Base-by-base conservation (phyloP, 2,888 invertebrate species). In the Pseudococcus longispinus region DNA sequence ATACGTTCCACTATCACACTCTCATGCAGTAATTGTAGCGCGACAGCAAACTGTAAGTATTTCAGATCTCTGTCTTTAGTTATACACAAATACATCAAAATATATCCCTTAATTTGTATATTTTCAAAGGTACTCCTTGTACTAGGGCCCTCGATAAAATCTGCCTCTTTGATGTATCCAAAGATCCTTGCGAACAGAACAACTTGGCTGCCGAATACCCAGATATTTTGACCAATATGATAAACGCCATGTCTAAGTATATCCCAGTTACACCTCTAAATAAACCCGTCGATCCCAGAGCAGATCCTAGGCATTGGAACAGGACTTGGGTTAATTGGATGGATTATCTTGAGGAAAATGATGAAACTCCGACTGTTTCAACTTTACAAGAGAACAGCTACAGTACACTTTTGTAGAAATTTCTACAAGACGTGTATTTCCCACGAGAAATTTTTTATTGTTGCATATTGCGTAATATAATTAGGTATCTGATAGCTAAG, bases 101-200 rank as follows among this genome's bases (percentile, higher is more conserved):
- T 46, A 15, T 46, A 11, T 15, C 2, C 13, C 46, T 15, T 15
- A 15, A 46, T 46, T n/a, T 8, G 13, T 46, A n/a, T 60, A 42
- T 80, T 80, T 42, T 20, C 20, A 80, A 42, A 80, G 77, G 77
- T 42, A 80, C 42, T 4, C 42, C 42, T 42, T 80, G 77, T 4
- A 8, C 2, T 1, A 20, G 4, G 8, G 20, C 23, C 0, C 20
- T 2, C 1, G 18, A 80, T 80, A 13, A 20, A 20, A 42, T 29
- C 9, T 80, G 77, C 20, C 42, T 80, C 4, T 80, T 80, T 42
- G 77, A 80, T 4, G 20, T 80, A 42, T 80, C 77, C 4, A 42
- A 42, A 11, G 98, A 98, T 91, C 98, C 98, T 0, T 98, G 98
- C 90, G 98, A 98, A 91, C 92, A 91, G 87, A 92, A 93, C 87